Percentiles rank a stretch among this genome's conserved stretches.
These are phyloP conservation scores for Aphaenogaster rudis DNA, from an alignment of 1,140 invertebrate genomes.

Conservation along the genomic window DNA sequence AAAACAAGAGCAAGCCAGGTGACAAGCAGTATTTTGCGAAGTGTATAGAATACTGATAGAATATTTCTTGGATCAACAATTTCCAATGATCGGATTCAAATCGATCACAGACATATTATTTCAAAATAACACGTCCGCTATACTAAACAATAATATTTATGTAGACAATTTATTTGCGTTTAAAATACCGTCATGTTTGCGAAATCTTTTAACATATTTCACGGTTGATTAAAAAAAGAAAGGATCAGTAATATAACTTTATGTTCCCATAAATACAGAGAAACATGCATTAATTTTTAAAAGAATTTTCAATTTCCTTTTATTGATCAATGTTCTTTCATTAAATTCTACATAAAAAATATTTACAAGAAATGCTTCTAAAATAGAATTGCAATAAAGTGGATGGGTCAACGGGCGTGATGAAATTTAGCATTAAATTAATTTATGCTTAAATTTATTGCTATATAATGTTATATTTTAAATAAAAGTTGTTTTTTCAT, in stretches of 20 bases:
- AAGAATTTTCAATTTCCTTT: no score
- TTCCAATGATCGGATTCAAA: neutral
- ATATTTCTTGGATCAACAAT: neutral
- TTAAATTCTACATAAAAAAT: no score
- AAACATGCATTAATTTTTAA: neutral
- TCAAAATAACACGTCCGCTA: neutral
- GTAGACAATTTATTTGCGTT: neutral
- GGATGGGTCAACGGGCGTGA: no score
- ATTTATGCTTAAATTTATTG: no score
- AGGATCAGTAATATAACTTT: neutral
- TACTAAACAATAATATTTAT: neutral
- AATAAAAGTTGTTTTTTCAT: no score
- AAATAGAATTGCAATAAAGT: no score
- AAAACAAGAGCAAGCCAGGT: neutral
- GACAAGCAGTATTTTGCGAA: neutral
- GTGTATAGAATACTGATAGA: neutral
- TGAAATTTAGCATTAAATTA: no score
- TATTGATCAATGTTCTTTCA: no score
- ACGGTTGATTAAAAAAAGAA: neutral
- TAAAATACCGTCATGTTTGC: neutral
- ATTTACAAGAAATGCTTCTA: no score
- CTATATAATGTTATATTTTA: no score
- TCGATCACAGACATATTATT: neutral
- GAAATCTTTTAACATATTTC: neutral
- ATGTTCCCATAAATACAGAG: neutral